Conservation (phyloP, 2,888 invertebrate species). For the Morpho achilles region DNA sequence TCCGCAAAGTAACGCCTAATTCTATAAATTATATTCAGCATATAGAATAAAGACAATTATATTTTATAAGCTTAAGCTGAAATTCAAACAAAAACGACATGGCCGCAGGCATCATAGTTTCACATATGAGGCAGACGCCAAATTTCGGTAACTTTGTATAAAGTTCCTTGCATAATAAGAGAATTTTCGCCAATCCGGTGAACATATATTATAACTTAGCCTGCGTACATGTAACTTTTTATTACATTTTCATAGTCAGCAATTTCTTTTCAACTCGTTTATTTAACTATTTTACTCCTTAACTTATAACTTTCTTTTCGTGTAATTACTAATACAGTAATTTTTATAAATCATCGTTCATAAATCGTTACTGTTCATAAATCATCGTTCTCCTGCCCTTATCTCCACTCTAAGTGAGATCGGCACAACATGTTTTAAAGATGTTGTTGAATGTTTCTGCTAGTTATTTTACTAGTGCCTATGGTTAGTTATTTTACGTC, state of each 20-base stretch:
- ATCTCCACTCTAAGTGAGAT: too few relatives aligned
- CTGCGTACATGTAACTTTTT: slow-evolving; percentile 13
- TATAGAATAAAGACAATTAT: not conserved
- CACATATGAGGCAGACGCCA: not conserved
- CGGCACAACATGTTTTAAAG: too few relatives aligned
- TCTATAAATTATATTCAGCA: not conserved
- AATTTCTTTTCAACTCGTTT: not conserved
- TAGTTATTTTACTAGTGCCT: too few relatives aligned
- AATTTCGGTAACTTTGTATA: slow-evolving; percentile 5
- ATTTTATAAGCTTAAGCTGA: not conserved
- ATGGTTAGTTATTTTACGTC: too few relatives aligned
- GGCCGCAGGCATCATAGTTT: not conserved
- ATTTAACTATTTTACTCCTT: not conserved
- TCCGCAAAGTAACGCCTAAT: too few relatives aligned
- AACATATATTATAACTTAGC: slow-evolving; percentile 20
- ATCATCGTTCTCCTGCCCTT: too few relatives aligned
- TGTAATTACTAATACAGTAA: too few relatives aligned
- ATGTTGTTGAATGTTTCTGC: too few relatives aligned
- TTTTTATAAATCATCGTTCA: too few relatives aligned
- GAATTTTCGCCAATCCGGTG: slow-evolving; percentile 13
- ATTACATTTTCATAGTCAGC: slow-evolving; percentile 15
- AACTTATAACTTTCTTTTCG: too few relatives aligned
- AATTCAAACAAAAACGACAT: not conserved
- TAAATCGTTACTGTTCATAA: too few relatives aligned
- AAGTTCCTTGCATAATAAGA: slow-evolving; percentile 14